Conservation (phyloP, 2,113 vertebrate species). For the Loxodonta africana region DNA sequence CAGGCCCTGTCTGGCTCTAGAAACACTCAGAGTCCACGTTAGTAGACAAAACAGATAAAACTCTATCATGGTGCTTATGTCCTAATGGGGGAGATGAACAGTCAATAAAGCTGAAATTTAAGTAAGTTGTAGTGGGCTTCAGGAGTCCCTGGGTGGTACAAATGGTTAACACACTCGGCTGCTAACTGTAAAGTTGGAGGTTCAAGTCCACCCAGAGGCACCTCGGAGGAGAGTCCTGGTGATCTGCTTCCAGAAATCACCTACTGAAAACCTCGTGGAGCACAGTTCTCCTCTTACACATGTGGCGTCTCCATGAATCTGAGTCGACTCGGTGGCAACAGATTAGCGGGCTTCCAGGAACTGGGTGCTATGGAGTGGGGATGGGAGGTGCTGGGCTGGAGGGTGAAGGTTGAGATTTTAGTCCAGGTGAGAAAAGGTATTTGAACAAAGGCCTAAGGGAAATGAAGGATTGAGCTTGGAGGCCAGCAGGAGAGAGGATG, state of each 20-base stretch:
- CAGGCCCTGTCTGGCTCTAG: background rate
- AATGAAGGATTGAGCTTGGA: background rate
- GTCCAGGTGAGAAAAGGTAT: background rate
- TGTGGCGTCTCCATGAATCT: too few species aligned
- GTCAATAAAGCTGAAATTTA: rapidly evolving
- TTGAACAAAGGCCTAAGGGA: background rate
- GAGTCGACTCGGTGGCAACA: too few species aligned
- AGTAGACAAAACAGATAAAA: background rate
- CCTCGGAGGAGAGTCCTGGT: too few species aligned
- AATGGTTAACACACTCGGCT: too few species aligned
- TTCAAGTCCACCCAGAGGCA: too few species aligned
- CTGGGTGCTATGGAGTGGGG: background rate
- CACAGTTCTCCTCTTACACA: too few species aligned
- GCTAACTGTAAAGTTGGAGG: too few species aligned
- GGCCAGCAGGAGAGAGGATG: rapidly evolving
- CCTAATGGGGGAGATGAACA: too few species aligned
- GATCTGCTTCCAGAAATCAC: too few species aligned
- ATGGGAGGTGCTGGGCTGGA: rapidly evolving
- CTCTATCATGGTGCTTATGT: rapidly evolving
- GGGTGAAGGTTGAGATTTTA: rapidly evolving
- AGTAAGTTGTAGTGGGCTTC: too few species aligned
- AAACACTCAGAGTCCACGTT: background rate
- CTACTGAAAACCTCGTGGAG: too few species aligned
- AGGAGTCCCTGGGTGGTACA: too few species aligned
- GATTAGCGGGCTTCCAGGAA: background rate